Conservation (phyloP, 2,113 vertebrate species). For the Guaruba guarouba region DNA sequence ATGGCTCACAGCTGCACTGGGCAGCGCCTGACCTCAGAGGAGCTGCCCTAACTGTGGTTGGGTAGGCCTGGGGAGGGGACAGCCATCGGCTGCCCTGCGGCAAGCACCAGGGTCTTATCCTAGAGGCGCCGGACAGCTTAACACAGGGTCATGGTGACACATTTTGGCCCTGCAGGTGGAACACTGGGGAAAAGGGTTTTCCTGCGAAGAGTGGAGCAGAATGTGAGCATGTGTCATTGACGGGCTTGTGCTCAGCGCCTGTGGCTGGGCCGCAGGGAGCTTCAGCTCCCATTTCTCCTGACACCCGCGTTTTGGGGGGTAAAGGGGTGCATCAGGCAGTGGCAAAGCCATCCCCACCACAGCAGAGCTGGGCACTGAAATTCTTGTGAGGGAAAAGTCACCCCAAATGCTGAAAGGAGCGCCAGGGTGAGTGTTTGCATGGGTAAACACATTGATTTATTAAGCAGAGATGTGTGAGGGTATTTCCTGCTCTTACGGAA, state of each 20-base stretch:
- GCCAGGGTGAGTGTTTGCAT: fast-evolving
- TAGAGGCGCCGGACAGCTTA: background rate
- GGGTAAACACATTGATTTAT: background rate
- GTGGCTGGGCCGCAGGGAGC: fast-evolving
- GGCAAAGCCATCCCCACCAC: fast-evolving
- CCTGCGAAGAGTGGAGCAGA: background rate
- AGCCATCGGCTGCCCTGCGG: background rate
- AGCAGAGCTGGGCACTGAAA: background rate
- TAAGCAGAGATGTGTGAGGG: background rate
- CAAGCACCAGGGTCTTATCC: background rate
- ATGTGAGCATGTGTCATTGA: background rate
- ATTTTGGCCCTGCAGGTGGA: background rate
- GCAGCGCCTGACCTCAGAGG: background rate
- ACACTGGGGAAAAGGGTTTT: background rate
- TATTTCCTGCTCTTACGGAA: background rate
- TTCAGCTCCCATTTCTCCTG: background rate
- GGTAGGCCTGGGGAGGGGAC: background rate
- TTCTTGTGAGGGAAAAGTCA: background rate
- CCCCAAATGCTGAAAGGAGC: background rate
- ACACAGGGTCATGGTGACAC: background rate
- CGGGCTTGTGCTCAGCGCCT: background rate
- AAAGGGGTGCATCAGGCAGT: background rate
- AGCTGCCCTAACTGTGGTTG: fast-evolving
- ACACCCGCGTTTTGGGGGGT: fast-evolving
- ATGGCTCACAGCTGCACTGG: fast-evolving